phyloP scores from a whole-genome alignment of 2,888 invertebrate genomes.

The Patella depressa region DNA sequence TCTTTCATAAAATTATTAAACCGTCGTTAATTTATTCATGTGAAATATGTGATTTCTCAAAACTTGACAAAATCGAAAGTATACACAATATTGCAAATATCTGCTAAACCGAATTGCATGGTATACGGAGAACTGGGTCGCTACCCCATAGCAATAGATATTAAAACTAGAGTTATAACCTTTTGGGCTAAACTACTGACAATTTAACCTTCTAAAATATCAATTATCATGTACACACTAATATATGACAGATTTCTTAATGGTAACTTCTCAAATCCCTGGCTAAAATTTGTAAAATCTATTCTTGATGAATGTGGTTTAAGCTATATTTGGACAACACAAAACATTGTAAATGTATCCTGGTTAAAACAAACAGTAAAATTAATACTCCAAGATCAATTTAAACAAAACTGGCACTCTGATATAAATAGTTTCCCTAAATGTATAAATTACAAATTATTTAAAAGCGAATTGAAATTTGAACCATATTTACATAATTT shows the following conservation, averaged over 20 bases:
- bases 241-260: no score
- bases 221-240: no score
- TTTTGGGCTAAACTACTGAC: no score
- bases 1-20: not conserved
- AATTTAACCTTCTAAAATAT: no score
- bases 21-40: not conserved
- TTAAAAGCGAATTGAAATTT: not conserved
- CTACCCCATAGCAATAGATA: no score
- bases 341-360: no score
- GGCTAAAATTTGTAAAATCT: no score
- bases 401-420: not conserved
- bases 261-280: no score
- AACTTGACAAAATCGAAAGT: not conserved
- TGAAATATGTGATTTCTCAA: conserved; percentile 2
- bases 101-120: not conserved
- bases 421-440: not conserved
- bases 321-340: no score
- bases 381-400: not conserved
- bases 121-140: no score
- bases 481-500: not conserved
- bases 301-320: no score
- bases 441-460: not conserved
- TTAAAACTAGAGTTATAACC: no score
- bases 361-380: not conserved
- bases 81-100: conserved; percentile 12